These are phyloP conservation scores for Trachelus stipa DNA, from an alignment of 2,888 invertebrate genomes.

Conservation along the genomic window DNA sequence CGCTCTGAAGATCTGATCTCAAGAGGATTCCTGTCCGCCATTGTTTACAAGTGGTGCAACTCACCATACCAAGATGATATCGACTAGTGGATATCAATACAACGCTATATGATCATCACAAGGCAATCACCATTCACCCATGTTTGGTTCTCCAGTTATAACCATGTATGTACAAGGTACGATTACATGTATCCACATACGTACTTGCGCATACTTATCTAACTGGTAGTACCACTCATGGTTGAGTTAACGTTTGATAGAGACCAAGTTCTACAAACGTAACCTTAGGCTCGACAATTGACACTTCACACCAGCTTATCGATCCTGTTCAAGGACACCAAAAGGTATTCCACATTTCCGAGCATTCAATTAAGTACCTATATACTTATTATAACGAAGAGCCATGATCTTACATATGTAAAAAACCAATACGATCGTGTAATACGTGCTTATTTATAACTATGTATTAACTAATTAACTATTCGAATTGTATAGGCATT, in stretches of 20 bases:
- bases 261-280: background rate
- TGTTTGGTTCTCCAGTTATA: background rate
- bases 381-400: background rate
- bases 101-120: background rate
- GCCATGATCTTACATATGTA: background rate
- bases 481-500: background rate
- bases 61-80: background rate
- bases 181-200: background rate
- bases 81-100: background rate
- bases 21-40: slow-evolving; percentile 15
- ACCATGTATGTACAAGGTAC: background rate
- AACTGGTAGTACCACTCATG: background rate
- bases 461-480: background rate
- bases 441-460: background rate
- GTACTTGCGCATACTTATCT: background rate
- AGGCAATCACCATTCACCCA: background rate
- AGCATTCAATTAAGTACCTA: background rate
- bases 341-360: background rate
- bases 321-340: background rate
- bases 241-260: background rate
- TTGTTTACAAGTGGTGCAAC: background rate
- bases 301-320: background rate
- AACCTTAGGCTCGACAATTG: background rate
- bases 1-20: slow-evolving; percentile 18
- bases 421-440: background rate